These are phyloP conservation scores for Hippopotamyrus pictus DNA, from an alignment of 2,797 vertebrate species.

Conservation along the genomic window DNA sequence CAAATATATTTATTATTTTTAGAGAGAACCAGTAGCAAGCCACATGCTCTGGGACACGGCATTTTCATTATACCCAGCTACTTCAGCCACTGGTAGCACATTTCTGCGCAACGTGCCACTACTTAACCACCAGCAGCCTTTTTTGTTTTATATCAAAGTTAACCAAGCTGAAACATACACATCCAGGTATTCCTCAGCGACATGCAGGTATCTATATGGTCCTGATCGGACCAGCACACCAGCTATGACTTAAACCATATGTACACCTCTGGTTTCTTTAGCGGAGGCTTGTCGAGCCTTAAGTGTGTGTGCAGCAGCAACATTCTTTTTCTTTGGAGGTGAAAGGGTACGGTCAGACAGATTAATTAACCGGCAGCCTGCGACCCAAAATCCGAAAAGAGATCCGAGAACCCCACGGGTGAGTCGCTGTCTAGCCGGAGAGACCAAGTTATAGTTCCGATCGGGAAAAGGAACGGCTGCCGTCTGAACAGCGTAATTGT, in stretches of 20 bases:
- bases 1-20: conserved; percentile 1
- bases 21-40: conserved; percentile 25
- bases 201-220: conserved; percentile 37
- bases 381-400: conserved; percentile 42
- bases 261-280: conserved; percentile 33
- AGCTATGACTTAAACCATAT: conserved; percentile 35
- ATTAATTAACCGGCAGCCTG: conserved; percentile 14
- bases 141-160: conserved; percentile 43
- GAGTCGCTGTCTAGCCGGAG: not conserved
- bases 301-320: not conserved
- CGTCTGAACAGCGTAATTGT: not conserved
- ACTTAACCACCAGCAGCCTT: conserved; percentile 72
- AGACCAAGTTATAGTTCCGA: not conserved
- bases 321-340: not conserved
- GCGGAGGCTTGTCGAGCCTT: not conserved
- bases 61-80: conserved; percentile 30
- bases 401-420: not conserved
- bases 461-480: not conserved
- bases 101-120: conserved; percentile 40
- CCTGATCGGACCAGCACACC: conserved; percentile 35
- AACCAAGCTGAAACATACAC: conserved; percentile 46
- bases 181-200: conserved; percentile 41
- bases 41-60: conserved; percentile 51
- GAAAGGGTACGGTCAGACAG: conserved; percentile 14
- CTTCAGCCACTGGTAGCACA: conserved; percentile 26